Conservation (phyloP, 2,888 invertebrate genomes). For the Sphinx pinastri region DNA sequence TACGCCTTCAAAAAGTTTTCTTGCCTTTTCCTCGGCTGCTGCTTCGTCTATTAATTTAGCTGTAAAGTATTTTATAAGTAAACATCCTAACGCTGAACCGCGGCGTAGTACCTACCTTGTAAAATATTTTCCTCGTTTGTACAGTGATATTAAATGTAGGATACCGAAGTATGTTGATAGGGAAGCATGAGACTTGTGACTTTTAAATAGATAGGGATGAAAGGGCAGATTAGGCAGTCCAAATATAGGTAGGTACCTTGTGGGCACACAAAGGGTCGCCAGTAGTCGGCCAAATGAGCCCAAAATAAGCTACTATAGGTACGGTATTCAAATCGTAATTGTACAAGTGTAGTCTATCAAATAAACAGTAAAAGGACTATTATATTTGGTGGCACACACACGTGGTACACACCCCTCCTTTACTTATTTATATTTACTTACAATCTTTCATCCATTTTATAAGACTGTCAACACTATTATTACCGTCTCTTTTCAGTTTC, state of each 20-base stretch:
- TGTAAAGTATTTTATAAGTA: slow-evolving; percentile 26
- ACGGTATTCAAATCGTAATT: too few relatives aligned
- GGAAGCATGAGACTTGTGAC: background rate
- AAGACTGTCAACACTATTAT: slow-evolving; percentile 55
- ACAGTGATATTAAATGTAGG: too few relatives aligned
- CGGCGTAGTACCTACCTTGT: too few relatives aligned
- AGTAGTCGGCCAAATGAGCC: too few relatives aligned
- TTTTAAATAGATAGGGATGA: too few relatives aligned
- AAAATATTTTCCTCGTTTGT: too few relatives aligned
- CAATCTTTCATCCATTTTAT: slow-evolving; percentile 63
- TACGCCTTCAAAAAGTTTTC: slow-evolving; percentile 30
- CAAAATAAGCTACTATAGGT: too few relatives aligned
- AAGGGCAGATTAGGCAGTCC: too few relatives aligned
- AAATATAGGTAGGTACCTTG: too few relatives aligned
- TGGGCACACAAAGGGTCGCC: too few relatives aligned
- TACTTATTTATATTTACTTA: slow-evolving; percentile 38
- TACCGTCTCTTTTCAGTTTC: slow-evolving; percentile 51
- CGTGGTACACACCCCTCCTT: too few relatives aligned
- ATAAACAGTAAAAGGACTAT: background rate
- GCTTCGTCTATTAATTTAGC: slow-evolving; percentile 35
- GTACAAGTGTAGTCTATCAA: too few relatives aligned
- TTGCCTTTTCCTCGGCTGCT: slow-evolving; percentile 33
- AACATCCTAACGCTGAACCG: background rate
- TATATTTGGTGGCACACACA: background rate
- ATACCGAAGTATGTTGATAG: background rate